These are phyloP conservation scores for Cryptosula pallasiana DNA, from an alignment of 2,888 invertebrate species.

Conservation along the genomic window DNA sequence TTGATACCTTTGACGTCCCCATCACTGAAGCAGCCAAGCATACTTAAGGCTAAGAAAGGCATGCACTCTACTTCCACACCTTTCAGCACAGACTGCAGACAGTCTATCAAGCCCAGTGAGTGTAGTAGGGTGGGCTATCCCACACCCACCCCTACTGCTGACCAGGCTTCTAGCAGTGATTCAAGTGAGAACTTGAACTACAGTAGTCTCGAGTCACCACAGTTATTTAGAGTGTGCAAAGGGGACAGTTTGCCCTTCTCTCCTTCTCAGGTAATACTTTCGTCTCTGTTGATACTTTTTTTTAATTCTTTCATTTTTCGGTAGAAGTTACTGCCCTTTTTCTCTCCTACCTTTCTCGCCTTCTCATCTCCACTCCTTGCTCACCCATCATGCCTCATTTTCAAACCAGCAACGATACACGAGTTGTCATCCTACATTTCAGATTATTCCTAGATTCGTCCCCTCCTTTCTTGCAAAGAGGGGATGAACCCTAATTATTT, in stretches of 20 bases:
- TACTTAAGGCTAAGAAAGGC: not conserved
- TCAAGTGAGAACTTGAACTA: not conserved
- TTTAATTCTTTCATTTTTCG: too few relatives aligned
- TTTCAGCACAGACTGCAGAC: not conserved
- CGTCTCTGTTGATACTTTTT: too few relatives aligned
- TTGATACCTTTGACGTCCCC: conserved; percentile 16
- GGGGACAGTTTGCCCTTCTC: conserved; percentile 74
- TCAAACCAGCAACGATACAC: too few relatives aligned
- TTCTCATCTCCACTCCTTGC: too few relatives aligned
- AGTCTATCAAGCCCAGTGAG: not conserved
- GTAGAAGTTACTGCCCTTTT: too few relatives aligned
- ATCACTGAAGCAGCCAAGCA: not conserved
- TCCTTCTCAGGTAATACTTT: conserved; percentile 68
- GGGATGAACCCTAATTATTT: too few relatives aligned
- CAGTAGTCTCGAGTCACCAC: not conserved
- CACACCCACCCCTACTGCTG: not conserved
- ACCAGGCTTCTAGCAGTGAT: not conserved
- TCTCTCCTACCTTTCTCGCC: too few relatives aligned
- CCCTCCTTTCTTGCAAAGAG: too few relatives aligned
- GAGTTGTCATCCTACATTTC: too few relatives aligned
- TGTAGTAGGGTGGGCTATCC: not conserved
- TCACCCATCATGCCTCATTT: too few relatives aligned
- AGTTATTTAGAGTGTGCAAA: conserved; percentile 1
- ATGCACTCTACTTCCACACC: not conserved
- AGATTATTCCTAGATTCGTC: too few relatives aligned